Evolutionary conservation across 2,797 vertebrate species (phyloP), one percentile per base, ranked within the genome.

Genomic region (Serranus cabrilla): DNA sequence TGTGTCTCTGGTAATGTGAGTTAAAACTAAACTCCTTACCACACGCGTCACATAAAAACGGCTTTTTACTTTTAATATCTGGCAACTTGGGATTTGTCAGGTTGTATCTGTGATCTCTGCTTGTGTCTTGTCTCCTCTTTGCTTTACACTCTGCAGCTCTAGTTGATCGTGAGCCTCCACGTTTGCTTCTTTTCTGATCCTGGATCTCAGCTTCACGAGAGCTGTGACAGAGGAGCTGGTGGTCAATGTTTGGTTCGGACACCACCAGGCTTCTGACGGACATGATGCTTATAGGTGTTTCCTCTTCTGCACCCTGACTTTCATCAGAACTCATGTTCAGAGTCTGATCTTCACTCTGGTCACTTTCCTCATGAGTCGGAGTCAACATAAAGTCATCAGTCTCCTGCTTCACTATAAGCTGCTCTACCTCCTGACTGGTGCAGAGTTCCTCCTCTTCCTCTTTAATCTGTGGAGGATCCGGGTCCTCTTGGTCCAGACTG

Each of bases 371-470:
- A 45, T 45, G 14, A 12, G 21, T 14, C 25, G 37, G 18, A 54
- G 14, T 43, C n/a, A 7, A 31, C 1, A 52, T 34, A 49, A 62
- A 11, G 25, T 21, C 11, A 20, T 69, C 40, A 11, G 51, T 27
- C 52, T 77, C 65, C 20, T 77, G 50, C 50, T 77, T 66, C 11
- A 65, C 37, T 12, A 21, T 10, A 45, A 62, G 25, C 10, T 68
- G 68, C 3, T 76, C 64, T 52, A 40, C 21, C 9, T 60, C 57
- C 27, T 27, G 27, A 27, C 27, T 27, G 25, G 40, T 47, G 27
- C 37, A 39, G 3, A 57, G 11, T 31, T 83, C 55, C 39, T 63
- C 51, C 7, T 18, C 27, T 40, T 71, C 75, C 43, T 56, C 72
- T 43, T 75, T 74, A 51, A 78, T 49, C 20, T 52, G 18, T 5